phyloP scores from a whole-genome alignment of 2,888 invertebrate genomes.

The Perithous albicinctus region DNA sequence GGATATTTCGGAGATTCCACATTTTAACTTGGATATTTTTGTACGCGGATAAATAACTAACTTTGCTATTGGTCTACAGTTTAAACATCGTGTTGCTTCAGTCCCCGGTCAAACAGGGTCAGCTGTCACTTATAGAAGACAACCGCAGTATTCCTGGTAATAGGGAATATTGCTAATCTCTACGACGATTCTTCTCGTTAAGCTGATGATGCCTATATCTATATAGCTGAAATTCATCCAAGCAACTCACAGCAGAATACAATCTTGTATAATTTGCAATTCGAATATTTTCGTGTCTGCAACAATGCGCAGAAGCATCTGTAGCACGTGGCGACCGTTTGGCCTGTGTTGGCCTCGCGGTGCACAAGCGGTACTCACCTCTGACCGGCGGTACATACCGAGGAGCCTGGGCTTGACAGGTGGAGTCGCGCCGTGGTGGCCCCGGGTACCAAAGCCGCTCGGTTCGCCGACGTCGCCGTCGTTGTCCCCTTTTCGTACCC shows the following conservation, averaged over 20 bases:
- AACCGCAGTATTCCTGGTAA: neutral
- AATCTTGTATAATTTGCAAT: slow-evolving; percentile 43
- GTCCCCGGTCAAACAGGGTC: neutral
- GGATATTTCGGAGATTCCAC: neutral
- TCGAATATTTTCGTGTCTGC: slow-evolving; percentile 36
- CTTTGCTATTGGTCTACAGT: neutral
- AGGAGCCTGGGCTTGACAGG: slow-evolving; percentile 66
- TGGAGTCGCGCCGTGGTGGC: slow-evolving; percentile 73
- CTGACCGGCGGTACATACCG: slow-evolving; percentile 67
- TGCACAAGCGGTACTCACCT: slow-evolving; percentile 44
- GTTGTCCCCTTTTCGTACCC: slow-evolving; percentile 63
- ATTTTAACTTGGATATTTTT: neutral
- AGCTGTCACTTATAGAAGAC: neutral
- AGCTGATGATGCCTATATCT: neutral
- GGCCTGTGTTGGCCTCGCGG: slow-evolving; percentile 26
- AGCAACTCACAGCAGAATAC: neutral
- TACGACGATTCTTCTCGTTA: neutral
- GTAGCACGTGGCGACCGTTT: slow-evolving; percentile 65
- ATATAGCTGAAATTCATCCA: neutral
- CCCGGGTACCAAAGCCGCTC: slow-evolving; percentile 68
- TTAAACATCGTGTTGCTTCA: neutral
- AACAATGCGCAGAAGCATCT: slow-evolving; percentile 16
- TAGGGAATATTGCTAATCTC: neutral
- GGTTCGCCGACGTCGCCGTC: slow-evolving; percentile 68
- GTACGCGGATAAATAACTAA: neutral